Evolutionary conservation across 2,888 invertebrate genomes (phyloP), one percentile per base, ranked within the genome.

Genomic region (Odontothrips loti): DNA sequence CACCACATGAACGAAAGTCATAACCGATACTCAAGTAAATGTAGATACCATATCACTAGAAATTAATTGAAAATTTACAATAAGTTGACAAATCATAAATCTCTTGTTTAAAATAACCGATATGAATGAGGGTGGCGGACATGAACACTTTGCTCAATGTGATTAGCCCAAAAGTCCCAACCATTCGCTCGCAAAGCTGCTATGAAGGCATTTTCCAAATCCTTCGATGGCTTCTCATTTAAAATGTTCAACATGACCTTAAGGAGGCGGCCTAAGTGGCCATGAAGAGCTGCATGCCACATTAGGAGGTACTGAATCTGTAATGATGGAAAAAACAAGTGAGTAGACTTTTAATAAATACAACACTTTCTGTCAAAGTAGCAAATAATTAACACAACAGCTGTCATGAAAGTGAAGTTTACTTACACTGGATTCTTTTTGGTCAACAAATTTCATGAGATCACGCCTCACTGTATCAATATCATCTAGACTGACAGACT

Each of bases 181-280:
- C 89, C 89, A 88, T 83, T 89, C 85, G 85, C 87, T 90, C 58
- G 85, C 84, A 23, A 86, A 84, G 81, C 89, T 87, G 93, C 91
- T 1, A 91, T 88, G 47, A 92, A 89, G 63, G 91, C 90, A 82
- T 91, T 92, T 81, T 95, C 95, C 3, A 92, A 88, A 79, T 96
- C 96, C 80, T 90, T 91, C 51, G 90, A 89, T 3, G 93, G 91
- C 84, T 95, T 93, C 68, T 98, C 97, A 84, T 98, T 98, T 83
- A 91, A 91, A 83, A 94, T 89, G 87, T 94, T 94, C 83, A 88
- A 86, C 34, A 96, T 88, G 83, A 94, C 90, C 87, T 95, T 96
- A 83, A 94, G 87, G 83, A 94, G 93, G 83, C 95, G 92, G 0
- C 96, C 98, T 88, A 93, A 94, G 81, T 96, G 95, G 83, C 91